Evolutionary conservation across 2,888 invertebrate genomes (phyloP).

Genomic region (Eupelmus urozonus): DNA sequence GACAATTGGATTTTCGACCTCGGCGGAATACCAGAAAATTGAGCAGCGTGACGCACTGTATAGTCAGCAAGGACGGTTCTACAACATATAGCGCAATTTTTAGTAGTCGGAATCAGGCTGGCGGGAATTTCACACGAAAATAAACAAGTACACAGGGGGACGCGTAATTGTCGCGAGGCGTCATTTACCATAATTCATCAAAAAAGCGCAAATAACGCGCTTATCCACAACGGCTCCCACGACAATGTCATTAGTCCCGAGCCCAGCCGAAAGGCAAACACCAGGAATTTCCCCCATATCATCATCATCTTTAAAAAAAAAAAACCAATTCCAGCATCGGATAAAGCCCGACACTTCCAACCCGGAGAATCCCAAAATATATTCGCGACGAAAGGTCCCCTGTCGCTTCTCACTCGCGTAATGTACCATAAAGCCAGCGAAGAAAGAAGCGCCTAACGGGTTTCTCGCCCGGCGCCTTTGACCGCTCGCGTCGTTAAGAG

Average conservation of each 20-base stretch:
- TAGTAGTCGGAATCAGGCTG: no score
- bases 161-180: no score
- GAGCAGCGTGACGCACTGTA: no score
- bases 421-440: not conserved
- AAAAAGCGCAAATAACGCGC: no score
- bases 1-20: no score
- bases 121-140: no score
- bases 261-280: constrained; percentile 8
- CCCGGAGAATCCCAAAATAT: constrained; percentile 33
- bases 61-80: no score
- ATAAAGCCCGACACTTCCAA: not conserved
- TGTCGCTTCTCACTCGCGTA: constrained; percentile 16
- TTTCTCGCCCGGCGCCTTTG: constrained; percentile 22
- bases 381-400: no score
- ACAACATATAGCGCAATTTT: no score
- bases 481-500: constrained; percentile 18
- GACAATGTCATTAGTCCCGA: constrained; percentile 11
- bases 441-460: constrained; percentile 19
- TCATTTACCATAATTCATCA: no score
- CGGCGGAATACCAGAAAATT: no score
- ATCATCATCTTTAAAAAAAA: constrained; percentile 37
- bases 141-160: no score
- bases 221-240: not conserved
- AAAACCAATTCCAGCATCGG: constrained; percentile 22
- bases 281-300: constrained; percentile 41